Evolutionary conservation across 2,888 invertebrate genomes (phyloP).

Genomic region (Cybosia mesomella): DNA sequence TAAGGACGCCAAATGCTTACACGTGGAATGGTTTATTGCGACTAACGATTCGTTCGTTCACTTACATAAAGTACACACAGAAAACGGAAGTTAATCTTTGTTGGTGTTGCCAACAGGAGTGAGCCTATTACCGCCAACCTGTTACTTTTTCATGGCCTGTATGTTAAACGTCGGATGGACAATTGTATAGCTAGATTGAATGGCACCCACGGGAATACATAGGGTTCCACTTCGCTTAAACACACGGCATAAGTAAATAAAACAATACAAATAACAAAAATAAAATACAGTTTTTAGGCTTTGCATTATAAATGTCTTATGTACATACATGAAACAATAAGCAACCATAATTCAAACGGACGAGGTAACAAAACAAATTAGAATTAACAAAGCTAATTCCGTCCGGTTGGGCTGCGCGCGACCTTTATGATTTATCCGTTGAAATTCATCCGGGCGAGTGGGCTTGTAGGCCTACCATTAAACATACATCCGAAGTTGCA

Average conservation of each 20-base stretch:
- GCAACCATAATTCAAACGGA: slow-evolving; percentile 49
- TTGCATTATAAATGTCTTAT: slow-evolving; percentile 44
- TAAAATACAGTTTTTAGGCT: slow-evolving; percentile 35
- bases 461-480: slow-evolving; percentile 30
- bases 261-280: slow-evolving; percentile 44
- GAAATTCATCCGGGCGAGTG: slow-evolving; percentile 54
- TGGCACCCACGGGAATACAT: neutral
- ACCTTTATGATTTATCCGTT: slow-evolving; percentile 72
- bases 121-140: neutral
- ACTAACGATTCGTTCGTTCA: no score
- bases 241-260: slow-evolving; percentile 24
- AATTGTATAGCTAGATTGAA: neutral
- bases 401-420: slow-evolving; percentile 55
- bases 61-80: no score
- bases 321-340: slow-evolving; percentile 59
- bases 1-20: no score
- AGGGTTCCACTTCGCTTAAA: neutral
- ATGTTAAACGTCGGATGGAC: neutral
- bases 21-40: no score
- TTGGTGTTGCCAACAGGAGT: no score
- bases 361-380: slow-evolving; percentile 63
- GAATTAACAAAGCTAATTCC: slow-evolving; percentile 68
- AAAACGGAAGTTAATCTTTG: no score
- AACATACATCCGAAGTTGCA: neutral
- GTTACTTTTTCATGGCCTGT: neutral